A percentile compares a stretch with the other conserved stretches of the same genome.
These are phyloP conservation scores for Cepaea nemoralis DNA, from an alignment of 1,140 invertebrate species.

Conservation along the genomic window DNA sequence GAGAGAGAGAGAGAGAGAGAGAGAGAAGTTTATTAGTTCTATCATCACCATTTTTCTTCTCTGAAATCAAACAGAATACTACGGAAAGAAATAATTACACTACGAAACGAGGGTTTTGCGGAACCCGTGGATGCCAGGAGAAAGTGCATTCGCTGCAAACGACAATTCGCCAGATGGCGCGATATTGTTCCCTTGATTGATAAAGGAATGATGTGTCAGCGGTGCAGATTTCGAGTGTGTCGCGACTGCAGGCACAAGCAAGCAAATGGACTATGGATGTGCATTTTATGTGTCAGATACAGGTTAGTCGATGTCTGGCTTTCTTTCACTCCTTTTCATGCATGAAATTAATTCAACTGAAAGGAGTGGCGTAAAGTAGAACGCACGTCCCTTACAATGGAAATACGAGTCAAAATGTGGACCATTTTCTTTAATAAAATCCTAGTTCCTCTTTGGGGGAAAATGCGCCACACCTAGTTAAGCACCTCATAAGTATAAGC, in stretches of 20 bases:
- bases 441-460: too few species aligned
- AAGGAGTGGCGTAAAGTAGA: too few species aligned
- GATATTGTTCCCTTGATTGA: background rate
- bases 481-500: too few species aligned
- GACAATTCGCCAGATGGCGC: background rate
- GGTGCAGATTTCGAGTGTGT: background rate
- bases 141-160: constrained; percentile 9
- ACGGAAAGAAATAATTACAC: background rate
- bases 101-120: background rate
- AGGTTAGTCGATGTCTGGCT: background rate
- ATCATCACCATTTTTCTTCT: too few species aligned
- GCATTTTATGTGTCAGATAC: background rate
- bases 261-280: background rate
- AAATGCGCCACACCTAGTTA: too few species aligned
- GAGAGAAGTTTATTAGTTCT: too few species aligned
- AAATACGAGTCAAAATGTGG: too few species aligned
- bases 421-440: too few species aligned
- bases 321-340: too few species aligned
- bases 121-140: background rate
- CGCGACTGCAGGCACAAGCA: background rate
- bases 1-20: too few species aligned
- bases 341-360: too few species aligned
- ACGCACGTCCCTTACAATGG: too few species aligned
- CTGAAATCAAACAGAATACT: background rate
- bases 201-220: background rate